Percentiles rank a stretch among this genome's conserved stretches.
These are phyloP conservation scores for Dione juno DNA, from an alignment of 2,888 invertebrate species.

Conservation along the genomic window DNA sequence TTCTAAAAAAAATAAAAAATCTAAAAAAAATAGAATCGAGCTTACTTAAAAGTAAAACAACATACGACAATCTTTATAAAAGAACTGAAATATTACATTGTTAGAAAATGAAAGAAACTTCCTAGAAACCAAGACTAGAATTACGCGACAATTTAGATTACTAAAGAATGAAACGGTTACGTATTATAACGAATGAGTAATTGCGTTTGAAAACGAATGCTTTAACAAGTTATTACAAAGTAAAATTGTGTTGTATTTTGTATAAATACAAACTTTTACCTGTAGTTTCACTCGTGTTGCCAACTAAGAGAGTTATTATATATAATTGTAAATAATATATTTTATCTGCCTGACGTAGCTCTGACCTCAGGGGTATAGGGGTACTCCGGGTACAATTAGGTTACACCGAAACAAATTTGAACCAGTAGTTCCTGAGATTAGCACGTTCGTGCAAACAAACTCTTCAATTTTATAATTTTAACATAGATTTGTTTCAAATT, in stretches of 20 bases:
- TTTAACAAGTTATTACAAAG: background rate
- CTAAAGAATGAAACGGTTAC: background rate
- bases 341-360: too few species aligned
- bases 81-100: conserved; percentile 16
- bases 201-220: conserved; percentile 10
- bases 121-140: conserved; percentile 16
- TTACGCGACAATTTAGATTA: conserved; percentile 19
- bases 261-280: background rate
- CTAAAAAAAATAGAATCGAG: background rate
- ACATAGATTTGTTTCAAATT: too few species aligned
- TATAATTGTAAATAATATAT: too few species aligned
- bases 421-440: too few species aligned
- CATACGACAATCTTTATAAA: conserved; percentile 3
- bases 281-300: too few species aligned
- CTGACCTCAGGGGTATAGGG: too few species aligned
- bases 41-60: conserved; percentile 9
- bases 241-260: background rate
- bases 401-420: too few species aligned
- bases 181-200: conserved; percentile 19
- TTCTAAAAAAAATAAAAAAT: too few species aligned
- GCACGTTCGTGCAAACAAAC: too few species aligned
- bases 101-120: conserved; percentile 16
- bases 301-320: too few species aligned
- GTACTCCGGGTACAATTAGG: too few species aligned
- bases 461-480: too few species aligned